Evolutionary conservation across 2,113 vertebrate genomes (phyloP).

Genomic region (Circaetus cinerascens): DNA sequence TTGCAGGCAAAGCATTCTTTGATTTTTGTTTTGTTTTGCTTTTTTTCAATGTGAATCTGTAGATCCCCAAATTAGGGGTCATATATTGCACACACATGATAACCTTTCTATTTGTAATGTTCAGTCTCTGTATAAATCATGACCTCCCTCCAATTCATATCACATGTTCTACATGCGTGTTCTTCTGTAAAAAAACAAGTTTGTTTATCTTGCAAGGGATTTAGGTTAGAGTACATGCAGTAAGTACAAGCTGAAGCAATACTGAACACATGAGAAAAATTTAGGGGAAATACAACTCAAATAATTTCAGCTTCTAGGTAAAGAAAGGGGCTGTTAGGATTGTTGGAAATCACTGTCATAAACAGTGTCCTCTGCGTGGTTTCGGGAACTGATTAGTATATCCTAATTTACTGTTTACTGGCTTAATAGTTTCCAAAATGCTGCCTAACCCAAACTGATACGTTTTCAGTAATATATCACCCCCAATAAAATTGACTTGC

Average conservation of each 20-base stretch:
- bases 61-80: background rate
- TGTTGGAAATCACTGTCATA: background rate
- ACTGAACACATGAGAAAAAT: background rate
- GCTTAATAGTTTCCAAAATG: background rate
- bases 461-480: background rate
- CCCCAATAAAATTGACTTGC: background rate
- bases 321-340: background rate
- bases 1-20: background rate
- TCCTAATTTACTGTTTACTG: background rate
- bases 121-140: background rate
- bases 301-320: background rate
- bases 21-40: background rate
- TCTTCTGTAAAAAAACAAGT: background rate
- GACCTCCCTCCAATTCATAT: background rate
- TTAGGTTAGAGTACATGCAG: background rate
- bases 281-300: background rate
- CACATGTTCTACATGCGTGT: background rate
- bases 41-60: background rate
- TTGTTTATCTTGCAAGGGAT: background rate
- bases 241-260: slow-evolving; percentile 41
- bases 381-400: background rate
- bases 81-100: background rate
- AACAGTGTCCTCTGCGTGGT: background rate
- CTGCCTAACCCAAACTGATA: background rate
- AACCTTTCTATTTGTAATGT: background rate